These are phyloP conservation scores for Drosophila buzzatii DNA, from an alignment of 2,888 invertebrate genomes.

Conservation along the genomic window DNA sequence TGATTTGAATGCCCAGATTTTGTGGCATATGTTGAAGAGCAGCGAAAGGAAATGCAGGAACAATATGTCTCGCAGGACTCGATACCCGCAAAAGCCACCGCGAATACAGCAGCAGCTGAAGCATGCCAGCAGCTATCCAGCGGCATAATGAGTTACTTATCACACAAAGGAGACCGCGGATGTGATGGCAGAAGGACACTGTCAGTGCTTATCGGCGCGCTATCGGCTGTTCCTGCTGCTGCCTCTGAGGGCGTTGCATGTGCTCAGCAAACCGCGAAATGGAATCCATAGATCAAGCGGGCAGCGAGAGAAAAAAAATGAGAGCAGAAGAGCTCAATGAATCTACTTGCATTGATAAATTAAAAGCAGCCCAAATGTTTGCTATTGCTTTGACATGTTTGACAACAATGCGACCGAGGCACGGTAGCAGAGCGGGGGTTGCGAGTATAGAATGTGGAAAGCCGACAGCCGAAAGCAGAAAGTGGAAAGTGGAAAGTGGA, in stretches of 20 bases:
- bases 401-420: constrained; percentile 72
- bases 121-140: constrained; percentile 2
- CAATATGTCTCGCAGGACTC: constrained; percentile 29
- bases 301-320: constrained; percentile 9
- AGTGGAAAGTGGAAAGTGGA: constrained; percentile 1
- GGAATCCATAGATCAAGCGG: constrained; percentile 74
- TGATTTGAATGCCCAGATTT: constrained; percentile 32
- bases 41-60: background rate
- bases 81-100: constrained; percentile 52
- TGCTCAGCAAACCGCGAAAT: constrained; percentile 79
- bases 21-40: constrained; percentile 56
- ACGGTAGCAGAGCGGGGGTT: constrained; percentile 4
- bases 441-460: background rate
- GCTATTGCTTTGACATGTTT: constrained; percentile 82
- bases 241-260: constrained; percentile 43
- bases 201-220: constrained; percentile 61
- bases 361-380: constrained; percentile 80
- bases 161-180: constrained; percentile 38
- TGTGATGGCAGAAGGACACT: constrained; percentile 46
- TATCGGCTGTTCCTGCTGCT: constrained; percentile 45
- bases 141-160: constrained; percentile 59
- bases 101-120: constrained; percentile 23
- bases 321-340: constrained; percentile 39
- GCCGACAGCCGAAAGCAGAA: no score
- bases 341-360: constrained; percentile 75